A percentile compares a stretch with the other conserved stretches of the same genome.
Evolutionary conservation across 2,113 vertebrate genomes (phyloP).

Genomic region (Epinephelus cyanopodus): DNA sequence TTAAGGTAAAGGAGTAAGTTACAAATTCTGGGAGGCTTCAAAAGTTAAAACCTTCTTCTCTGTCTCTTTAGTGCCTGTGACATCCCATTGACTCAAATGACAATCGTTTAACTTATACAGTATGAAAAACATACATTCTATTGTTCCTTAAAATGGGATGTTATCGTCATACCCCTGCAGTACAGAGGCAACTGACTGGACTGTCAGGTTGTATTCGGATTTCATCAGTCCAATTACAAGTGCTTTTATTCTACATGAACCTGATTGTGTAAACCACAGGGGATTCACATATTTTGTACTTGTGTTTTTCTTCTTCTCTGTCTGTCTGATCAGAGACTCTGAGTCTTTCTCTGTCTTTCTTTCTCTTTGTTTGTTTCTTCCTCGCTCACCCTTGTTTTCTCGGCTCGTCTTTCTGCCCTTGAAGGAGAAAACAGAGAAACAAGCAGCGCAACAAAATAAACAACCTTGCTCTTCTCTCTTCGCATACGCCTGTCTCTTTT

Average conservation of each 20-base stretch:
- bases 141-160: background rate
- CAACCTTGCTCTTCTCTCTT: constrained; percentile 15
- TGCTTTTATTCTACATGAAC: constrained; percentile 5
- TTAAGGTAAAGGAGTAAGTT: constrained; percentile 1
- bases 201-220: background rate
- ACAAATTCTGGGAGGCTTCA: constrained; percentile 10
- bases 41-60: background rate
- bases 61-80: background rate
- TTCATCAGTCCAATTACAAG: constrained; percentile 18
- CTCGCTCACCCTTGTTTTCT: background rate
- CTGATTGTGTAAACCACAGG: background rate
- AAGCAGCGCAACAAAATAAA: constrained; percentile 34
- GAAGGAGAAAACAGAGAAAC: constrained; percentile 29
- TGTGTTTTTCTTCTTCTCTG: background rate
- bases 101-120: background rate
- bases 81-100: background rate
- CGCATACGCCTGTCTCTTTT: background rate
- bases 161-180: background rate
- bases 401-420: constrained; percentile 18
- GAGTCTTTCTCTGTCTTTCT: background rate
- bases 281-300: background rate
- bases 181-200: background rate
- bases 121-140: background rate
- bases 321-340: background rate
- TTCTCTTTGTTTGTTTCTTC: background rate